These are phyloP conservation scores for Drosophila ercepeae DNA, from an alignment of 1,140 invertebrate species.

Conservation along the genomic window DNA sequence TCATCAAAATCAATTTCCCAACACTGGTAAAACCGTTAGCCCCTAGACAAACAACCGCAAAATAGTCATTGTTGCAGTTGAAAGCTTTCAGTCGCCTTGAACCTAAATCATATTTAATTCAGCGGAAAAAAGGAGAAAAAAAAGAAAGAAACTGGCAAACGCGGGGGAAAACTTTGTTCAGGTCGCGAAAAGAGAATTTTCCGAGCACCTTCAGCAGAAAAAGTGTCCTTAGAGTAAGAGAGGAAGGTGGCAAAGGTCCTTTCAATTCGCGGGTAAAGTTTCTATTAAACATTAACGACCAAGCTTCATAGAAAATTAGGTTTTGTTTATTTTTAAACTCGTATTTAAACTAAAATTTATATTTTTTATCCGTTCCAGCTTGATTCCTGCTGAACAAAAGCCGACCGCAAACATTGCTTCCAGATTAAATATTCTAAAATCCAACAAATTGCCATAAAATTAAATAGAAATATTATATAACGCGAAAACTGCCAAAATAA, in stretches of 20 bases:
- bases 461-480: constrained; percentile 8
- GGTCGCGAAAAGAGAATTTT: constrained; percentile 5
- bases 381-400: constrained; percentile 12
- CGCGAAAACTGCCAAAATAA: constrained; percentile 30
- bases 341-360: background rate
- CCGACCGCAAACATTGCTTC: constrained; percentile 58
- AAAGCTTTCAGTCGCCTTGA: constrained; percentile 46
- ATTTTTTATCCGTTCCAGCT: constrained; percentile 33
- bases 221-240: constrained; percentile 18
- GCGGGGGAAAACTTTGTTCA: constrained; percentile 31
- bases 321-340: background rate
- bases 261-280: too few species aligned
- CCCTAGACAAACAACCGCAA: constrained; percentile 31
- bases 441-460: constrained; percentile 45
- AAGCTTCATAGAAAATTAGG: background rate
- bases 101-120: constrained; percentile 56
- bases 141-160: constrained; percentile 13
- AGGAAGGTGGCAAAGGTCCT: constrained; percentile 9
- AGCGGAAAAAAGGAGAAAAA: constrained; percentile 21
- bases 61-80: constrained; percentile 50
- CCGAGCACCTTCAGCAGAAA: constrained; percentile 11
- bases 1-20: constrained; percentile 46
- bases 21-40: constrained; percentile 33
- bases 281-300: too few species aligned
- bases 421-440: constrained; percentile 11